Evolutionary conservation across 2,797 vertebrate genomes (phyloP).

Genomic region (Pangasius macronema): DNA sequence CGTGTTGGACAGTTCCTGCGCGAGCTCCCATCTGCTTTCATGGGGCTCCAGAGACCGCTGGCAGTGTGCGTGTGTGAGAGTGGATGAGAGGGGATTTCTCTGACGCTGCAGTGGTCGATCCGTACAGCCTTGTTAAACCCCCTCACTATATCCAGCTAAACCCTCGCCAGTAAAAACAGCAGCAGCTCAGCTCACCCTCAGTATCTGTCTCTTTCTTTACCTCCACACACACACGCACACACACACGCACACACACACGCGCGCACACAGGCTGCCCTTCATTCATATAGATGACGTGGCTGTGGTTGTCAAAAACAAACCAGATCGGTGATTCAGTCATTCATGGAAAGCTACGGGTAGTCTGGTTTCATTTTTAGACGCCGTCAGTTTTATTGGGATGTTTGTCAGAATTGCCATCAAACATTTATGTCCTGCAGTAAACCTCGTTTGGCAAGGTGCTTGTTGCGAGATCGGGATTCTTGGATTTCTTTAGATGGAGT

Average conservation of each 20-base stretch:
- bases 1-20: conserved; percentile 62
- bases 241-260: no score
- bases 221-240: no score
- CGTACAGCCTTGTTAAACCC: conserved; percentile 29
- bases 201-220: neutral
- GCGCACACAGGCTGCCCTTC: neutral
- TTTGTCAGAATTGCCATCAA: neutral
- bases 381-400: neutral
- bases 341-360: neutral
- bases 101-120: conserved; percentile 32
- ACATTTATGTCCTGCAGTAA: conserved; percentile 5
- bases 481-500: conserved; percentile 18
- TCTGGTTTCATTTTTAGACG: conserved; percentile 10
- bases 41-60: conserved; percentile 27
- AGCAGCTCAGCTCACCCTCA: conserved; percentile 21
- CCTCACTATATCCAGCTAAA: conserved; percentile 36
- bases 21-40: conserved; percentile 33
- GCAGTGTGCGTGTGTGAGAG: conserved; percentile 4
- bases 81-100: conserved; percentile 8
- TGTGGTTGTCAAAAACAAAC: neutral
- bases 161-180: conserved; percentile 45
- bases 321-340: neutral
- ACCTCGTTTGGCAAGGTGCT: neutral
- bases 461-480: conserved; percentile 2
- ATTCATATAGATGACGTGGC: neutral